Base-by-base conservation (phyloP, 2,797 vertebrate species). In the Galaxias olidus region DNA sequence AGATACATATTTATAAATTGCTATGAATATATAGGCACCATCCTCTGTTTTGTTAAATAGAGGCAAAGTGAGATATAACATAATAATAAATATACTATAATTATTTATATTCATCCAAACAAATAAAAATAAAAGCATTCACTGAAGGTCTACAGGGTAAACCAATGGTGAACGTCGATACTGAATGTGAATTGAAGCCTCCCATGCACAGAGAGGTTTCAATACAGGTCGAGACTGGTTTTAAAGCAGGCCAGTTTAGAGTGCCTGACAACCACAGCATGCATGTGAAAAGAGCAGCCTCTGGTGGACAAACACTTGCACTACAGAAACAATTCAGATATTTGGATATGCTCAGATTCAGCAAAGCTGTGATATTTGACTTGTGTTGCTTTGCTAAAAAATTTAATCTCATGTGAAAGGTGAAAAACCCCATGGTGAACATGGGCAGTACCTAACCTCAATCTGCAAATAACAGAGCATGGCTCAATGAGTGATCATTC, bases 1-100 rank as follows among this genome's bases (percentile, higher is more conserved):
- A 61, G 80, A 84, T 88, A 87, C 79, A 85, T 86, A 86, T 87
- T 89, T 89, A 90, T 90, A 90, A 83, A 78, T 84, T 87, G 80
- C 82, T 88, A 85, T 91, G 81, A 87, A 84, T 87, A 63, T 63
- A 62, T 65, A 91, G 80, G 86, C 86, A 4, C 52, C 62, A 15
- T 77, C 79, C n/a, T n/a, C n/a, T n/a, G n/a, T 14, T 71, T 60
- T 68, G 68, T 61, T 64, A 63, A 71, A 80, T 69, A 73, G 80
- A 69, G 52, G 77, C 81, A 44, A 77, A 30, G 76, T 86, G 78
- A 64, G 86, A 64, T 90, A 91, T 91, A 85, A 85, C 84, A 90
- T 90, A 90, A 90, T 69, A 59, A 49, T 60, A 86, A 48, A 78
- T 86, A 88, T 82, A 80, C 81, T 88, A 86, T 73, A 69, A 63